These are phyloP conservation scores for Rhea pennata DNA, from an alignment of 2,113 vertebrate species.

Conservation along the genomic window DNA sequence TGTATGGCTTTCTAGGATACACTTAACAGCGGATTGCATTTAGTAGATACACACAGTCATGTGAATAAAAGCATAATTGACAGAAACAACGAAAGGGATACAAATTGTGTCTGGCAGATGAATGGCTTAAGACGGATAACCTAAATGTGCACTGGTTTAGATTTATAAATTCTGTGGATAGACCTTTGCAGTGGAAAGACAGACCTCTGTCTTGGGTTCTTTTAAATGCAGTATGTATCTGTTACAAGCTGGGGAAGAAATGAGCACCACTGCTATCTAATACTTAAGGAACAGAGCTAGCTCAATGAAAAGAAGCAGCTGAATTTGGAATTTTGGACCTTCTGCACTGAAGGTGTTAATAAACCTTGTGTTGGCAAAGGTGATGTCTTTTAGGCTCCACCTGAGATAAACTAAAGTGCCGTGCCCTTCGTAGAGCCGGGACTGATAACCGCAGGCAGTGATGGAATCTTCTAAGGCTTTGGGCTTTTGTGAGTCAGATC, in stretches of 20 bases:
- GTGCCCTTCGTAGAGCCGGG: rapidly evolving
- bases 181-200: neutral
- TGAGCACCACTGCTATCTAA: neutral
- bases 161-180: neutral
- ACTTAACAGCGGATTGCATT: rapidly evolving
- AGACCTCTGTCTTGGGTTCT: neutral
- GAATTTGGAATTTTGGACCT: neutral
- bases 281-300: neutral
- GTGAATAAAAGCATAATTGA: neutral
- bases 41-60: neutral
- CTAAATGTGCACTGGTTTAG: slow-evolving; percentile 39
- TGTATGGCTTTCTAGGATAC: neutral
- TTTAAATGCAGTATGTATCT: neutral
- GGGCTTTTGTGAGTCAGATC: neutral
- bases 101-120: neutral
- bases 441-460: neutral
- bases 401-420: neutral
- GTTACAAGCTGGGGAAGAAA: neutral
- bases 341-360: neutral
- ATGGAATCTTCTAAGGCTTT: neutral
- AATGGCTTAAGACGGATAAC: slow-evolving; percentile 12
- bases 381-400: neutral
- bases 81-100: neutral
- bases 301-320: no score
- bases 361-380: neutral